A percentile compares a stretch with the other conserved stretches of the same genome.
phyloP scores from a whole-genome alignment of 2,888 invertebrate species.

The Dicyrtoma fusca region DNA sequence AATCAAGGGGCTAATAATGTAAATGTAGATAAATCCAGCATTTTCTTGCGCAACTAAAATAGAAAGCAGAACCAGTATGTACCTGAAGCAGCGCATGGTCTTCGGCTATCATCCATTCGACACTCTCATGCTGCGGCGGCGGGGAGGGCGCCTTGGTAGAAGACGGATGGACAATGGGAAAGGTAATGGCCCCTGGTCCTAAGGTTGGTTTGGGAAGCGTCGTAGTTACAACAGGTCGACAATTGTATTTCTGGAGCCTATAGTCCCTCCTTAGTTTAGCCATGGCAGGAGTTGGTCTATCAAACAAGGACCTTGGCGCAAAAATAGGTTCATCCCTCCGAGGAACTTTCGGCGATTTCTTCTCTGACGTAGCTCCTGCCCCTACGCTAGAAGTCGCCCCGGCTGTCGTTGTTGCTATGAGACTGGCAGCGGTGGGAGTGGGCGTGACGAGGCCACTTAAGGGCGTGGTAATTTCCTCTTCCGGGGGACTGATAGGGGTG shows the following conservation, averaged over 20 bases:
- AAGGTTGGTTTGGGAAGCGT: slow-evolving; percentile 39
- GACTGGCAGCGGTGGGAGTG: neutral
- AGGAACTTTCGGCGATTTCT: slow-evolving; percentile 60
- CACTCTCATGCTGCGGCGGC: slow-evolving; percentile 69
- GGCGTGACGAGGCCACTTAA: neutral
- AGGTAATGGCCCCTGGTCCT: slow-evolving; percentile 54
- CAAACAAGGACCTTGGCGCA: slow-evolving; percentile 80
- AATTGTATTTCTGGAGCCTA: slow-evolving; percentile 71
- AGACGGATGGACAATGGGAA: slow-evolving; percentile 50
- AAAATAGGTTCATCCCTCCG: slow-evolving; percentile 74
- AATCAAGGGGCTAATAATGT: too few relatives aligned
- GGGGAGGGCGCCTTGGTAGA: slow-evolving; percentile 61
- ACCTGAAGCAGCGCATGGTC: slow-evolving; percentile 87
- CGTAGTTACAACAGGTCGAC: slow-evolving; percentile 40
- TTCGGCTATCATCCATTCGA: slow-evolving; percentile 90
- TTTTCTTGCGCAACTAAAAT: too few relatives aligned
- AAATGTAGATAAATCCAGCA: too few relatives aligned
- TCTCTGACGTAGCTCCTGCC: slow-evolving; percentile 32
- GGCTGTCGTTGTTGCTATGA: neutral
- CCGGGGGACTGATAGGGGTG: neutral
- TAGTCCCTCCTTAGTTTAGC: slow-evolving; percentile 77
- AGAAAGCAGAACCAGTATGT: too few relatives aligned
- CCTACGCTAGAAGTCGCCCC: neutral
- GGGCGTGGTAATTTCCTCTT: slow-evolving; percentile 29
- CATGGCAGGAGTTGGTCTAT: slow-evolving; percentile 74